Conservation (phyloP, 2,888 invertebrate genomes). For the Apotomis turbidana region DNA sequence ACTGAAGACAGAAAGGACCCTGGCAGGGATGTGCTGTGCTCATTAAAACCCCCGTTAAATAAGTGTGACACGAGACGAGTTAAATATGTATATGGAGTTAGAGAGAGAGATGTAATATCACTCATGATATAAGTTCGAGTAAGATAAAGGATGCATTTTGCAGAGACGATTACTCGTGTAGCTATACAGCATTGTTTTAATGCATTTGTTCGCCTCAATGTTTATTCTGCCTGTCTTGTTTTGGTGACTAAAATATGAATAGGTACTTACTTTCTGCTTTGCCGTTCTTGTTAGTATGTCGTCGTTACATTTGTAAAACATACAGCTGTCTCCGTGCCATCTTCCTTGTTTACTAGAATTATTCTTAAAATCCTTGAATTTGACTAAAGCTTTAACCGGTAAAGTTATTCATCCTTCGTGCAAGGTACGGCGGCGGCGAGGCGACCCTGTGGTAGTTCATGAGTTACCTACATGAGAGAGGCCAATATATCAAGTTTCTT, state of each 20-base stretch:
- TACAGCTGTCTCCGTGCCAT: conserved; percentile 1
- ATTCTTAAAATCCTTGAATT: conserved; percentile 13
- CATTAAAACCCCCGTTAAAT: not conserved
- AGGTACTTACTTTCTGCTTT: not conserved
- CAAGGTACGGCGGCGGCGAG: not conserved
- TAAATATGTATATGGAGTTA: too few species aligned
- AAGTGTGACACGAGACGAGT: too few species aligned
- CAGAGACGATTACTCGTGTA: too few species aligned
- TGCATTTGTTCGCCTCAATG: too few species aligned
- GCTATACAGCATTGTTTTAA: too few species aligned
- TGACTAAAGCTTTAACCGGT: conserved; percentile 1
- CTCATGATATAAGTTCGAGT: too few species aligned
- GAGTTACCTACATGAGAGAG: not conserved
- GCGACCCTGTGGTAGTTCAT: not conserved
- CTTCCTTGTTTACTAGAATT: conserved; percentile 17
- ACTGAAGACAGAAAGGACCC: not conserved
- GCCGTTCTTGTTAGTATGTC: conserved; percentile 18
- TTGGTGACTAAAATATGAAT: conserved; percentile 2
- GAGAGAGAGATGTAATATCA: too few species aligned
- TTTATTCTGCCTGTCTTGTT: conserved; percentile 4
- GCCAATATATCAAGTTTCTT: not conserved
- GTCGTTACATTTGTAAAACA: conserved; percentile 20
- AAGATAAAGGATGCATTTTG: not conserved
- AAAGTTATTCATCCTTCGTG: not conserved
- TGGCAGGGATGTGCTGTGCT: not conserved